Conservation (phyloP, 2,888 invertebrate genomes). For the Agonum fuliginosum region DNA sequence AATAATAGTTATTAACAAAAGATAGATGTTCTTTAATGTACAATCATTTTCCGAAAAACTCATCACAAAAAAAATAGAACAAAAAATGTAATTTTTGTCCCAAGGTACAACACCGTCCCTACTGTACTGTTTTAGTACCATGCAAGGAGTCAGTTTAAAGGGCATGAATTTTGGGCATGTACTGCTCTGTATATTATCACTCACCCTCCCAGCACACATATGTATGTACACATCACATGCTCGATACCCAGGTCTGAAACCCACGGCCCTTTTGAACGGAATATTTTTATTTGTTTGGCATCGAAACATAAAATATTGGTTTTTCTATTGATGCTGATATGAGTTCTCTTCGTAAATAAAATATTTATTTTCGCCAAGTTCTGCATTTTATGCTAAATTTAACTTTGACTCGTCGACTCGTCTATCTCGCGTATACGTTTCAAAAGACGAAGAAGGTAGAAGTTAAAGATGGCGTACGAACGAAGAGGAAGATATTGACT, state of each 20-base stretch:
- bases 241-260: background rate
- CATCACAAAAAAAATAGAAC: too few relatives aligned
- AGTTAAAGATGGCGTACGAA: too few relatives aligned
- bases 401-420: constrained; percentile 26
- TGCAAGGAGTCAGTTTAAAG: too few relatives aligned
- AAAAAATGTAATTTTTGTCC: too few relatives aligned
- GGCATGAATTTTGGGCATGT: background rate
- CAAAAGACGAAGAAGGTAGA: background rate
- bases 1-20: too few relatives aligned
- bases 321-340: constrained; percentile 43
- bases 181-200: constrained; percentile 23
- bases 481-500: background rate
- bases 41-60: too few relatives aligned
- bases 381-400: constrained; percentile 41
- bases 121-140: too few relatives aligned
- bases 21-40: too few relatives aligned
- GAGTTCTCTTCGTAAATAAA: constrained; percentile 29
- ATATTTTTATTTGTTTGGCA: constrained; percentile 37
- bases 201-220: background rate
- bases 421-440: constrained; percentile 20
- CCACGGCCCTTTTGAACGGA: constrained; percentile 11
- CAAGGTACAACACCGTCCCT: too few relatives aligned
- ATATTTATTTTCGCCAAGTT: constrained; percentile 36
- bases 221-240: too few relatives aligned
- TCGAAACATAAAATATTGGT: constrained; percentile 37